phyloP scores from a whole-genome alignment of 2,888 invertebrate genomes.

The Arrhopalites spinosus region DNA sequence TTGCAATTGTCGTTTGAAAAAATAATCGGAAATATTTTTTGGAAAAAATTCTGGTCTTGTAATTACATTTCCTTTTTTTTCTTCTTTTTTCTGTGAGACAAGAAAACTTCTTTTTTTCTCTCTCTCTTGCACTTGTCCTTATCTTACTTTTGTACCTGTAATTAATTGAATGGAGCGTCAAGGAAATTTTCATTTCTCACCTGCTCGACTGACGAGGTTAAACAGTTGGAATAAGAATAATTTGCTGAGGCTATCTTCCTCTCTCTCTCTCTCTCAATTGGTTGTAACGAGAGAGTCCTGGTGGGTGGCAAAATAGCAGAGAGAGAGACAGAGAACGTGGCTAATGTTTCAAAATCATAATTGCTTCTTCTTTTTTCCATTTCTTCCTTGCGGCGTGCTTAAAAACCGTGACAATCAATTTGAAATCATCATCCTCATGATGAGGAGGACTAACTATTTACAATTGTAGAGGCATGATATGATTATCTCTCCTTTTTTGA shows the following conservation, averaged over 20 bases:
- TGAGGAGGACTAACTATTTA: not conserved
- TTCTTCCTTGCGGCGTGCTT: constrained; percentile 25
- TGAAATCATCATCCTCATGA: constrained; percentile 4
- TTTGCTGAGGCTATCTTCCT: not conserved
- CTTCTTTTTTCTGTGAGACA: not conserved
- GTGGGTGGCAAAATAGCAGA: constrained; percentile 29
- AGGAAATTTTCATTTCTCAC: constrained; percentile 17
- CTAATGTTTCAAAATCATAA: constrained; percentile 25
- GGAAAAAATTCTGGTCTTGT: not conserved
- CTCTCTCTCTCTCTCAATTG: not conserved
- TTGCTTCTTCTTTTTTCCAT: constrained; percentile 21
- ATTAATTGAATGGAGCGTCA: constrained; percentile 9
- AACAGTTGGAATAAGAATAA: constrained; percentile 19
- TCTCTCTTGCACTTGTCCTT: not conserved
- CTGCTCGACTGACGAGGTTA: constrained; percentile 16
- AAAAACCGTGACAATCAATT: constrained; percentile 38
- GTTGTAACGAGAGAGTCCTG: not conserved
- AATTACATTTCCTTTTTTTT: constrained; percentile 8
- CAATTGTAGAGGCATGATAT: not conserved
- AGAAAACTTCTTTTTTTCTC: not conserved
- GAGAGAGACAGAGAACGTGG: not conserved
- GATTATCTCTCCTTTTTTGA: too few relatives aligned
- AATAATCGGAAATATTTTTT: not conserved
- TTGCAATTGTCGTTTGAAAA: not conserved
- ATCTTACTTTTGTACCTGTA: not conserved